Evolutionary conservation across 2,797 vertebrate species (phyloP).

Genomic region (Lindbergichthys nudifrons): DNA sequence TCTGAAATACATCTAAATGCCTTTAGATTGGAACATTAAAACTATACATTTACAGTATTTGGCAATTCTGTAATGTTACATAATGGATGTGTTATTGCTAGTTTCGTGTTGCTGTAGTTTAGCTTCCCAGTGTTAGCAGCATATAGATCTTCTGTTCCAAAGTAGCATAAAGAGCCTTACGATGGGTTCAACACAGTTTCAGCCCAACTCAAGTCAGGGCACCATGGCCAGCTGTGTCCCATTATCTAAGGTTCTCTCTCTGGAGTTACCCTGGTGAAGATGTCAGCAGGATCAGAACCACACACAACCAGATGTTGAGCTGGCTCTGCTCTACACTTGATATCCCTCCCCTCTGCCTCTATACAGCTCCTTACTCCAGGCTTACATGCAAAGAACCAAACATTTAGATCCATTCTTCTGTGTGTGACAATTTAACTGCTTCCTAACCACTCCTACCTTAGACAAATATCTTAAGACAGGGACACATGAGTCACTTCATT

Average conservation of each 20-base stretch:
- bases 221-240: conserved; percentile 22
- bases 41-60: neutral
- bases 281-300: conserved; percentile 23
- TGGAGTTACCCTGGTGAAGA: conserved; percentile 20
- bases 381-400: neutral
- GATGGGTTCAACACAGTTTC: neutral
- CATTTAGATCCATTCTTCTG: neutral
- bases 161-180: neutral
- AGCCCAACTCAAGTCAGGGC: neutral
- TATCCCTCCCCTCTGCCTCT: neutral
- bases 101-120: neutral
- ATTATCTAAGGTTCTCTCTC: conserved; percentile 24
- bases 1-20: no score
- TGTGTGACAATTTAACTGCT: neutral
- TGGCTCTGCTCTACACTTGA: conserved; percentile 5
- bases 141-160: neutral
- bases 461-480: neutral
- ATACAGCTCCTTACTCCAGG: neutral
- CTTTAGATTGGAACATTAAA: neutral
- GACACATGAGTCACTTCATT: neutral
- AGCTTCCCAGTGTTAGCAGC: neutral
- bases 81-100: neutral
- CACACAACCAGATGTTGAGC: conserved; percentile 25
- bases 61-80: neutral
- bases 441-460: neutral